Evolutionary conservation across 2,888 invertebrate species (phyloP).

Genomic region (Andrena haemorrhoa): DNA sequence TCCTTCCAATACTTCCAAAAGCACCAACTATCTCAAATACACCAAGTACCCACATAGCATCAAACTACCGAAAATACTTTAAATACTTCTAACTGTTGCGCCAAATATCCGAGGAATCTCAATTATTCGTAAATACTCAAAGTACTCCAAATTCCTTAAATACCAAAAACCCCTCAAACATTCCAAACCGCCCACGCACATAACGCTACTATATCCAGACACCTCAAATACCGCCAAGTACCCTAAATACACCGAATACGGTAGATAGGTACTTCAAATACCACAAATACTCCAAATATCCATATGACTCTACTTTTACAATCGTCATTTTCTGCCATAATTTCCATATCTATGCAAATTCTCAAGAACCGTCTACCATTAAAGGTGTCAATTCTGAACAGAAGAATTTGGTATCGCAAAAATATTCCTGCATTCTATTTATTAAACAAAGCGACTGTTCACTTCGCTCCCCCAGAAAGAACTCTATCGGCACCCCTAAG

Average conservation of each 20-base stretch:
- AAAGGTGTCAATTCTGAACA: too few species aligned
- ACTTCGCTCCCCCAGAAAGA: neutral
- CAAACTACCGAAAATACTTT: neutral
- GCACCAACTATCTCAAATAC: neutral
- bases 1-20: too few species aligned
- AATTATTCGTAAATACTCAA: neutral
- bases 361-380: too few species aligned
- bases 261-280: neutral
- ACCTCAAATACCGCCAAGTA: too few species aligned
- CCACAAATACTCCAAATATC: neutral
- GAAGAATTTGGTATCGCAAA: too few species aligned
- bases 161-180: neutral
- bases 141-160: neutral
- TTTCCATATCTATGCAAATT: neutral
- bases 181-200: neutral
- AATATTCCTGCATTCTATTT: too few species aligned
- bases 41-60: neutral
- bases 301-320: neutral
- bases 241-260: too few species aligned
- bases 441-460: too few species aligned
- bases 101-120: neutral
- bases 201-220: neutral
- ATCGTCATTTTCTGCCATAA: too few species aligned
- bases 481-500: too few species aligned
- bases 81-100: neutral